phyloP scores from a whole-genome alignment of 2,888 invertebrate species.

The Malthinus seriepunctatus region DNA sequence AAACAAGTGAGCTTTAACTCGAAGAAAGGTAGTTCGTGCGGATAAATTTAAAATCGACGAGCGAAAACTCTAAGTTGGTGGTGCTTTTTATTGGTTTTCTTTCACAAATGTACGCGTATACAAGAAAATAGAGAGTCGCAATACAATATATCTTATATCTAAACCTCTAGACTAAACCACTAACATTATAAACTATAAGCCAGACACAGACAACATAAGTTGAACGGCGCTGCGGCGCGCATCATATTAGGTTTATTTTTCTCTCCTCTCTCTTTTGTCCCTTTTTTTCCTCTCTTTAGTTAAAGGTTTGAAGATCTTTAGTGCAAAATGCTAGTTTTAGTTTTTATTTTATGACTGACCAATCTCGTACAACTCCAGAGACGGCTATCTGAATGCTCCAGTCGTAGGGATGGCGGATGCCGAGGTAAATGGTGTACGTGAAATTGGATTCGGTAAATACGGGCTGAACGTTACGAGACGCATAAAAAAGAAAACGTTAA shows the following conservation, averaged over 20 bases:
- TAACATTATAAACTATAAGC: slow-evolving; percentile 19
- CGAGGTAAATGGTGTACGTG: slow-evolving; percentile 33
- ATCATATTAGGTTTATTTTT: slow-evolving; percentile 6
- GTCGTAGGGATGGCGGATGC: slow-evolving; percentile 30
- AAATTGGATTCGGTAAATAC: slow-evolving; percentile 35
- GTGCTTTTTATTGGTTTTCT: slow-evolving; percentile 3
- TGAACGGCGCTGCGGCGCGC: too few species aligned
- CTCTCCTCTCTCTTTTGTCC: slow-evolving; percentile 13
- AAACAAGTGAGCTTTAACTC: background rate
- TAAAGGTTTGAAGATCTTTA: slow-evolving; percentile 10
- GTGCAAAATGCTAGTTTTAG: slow-evolving; percentile 24
- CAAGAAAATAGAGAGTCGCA: slow-evolving; percentile 11
- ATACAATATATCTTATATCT: slow-evolving; percentile 16
- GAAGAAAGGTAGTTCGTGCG: background rate
- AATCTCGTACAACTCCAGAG: slow-evolving; percentile 33
- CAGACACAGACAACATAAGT: slow-evolving; percentile 21
- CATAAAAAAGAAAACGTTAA: slow-evolving; percentile 30
- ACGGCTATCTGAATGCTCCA: slow-evolving; percentile 31
- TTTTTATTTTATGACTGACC: slow-evolving; percentile 32
- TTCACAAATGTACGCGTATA: slow-evolving; percentile 4
- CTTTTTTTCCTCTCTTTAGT: too few species aligned
- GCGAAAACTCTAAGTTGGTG: slow-evolving; percentile 1
- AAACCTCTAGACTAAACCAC: slow-evolving; percentile 17
- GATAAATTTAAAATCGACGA: slow-evolving; percentile 7
- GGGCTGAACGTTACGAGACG: slow-evolving; percentile 29